Evolutionary conservation across 2,113 vertebrate species (phyloP), one percentile per base, ranked within the genome.

Genomic region (Addax nasomaculatus): DNA sequence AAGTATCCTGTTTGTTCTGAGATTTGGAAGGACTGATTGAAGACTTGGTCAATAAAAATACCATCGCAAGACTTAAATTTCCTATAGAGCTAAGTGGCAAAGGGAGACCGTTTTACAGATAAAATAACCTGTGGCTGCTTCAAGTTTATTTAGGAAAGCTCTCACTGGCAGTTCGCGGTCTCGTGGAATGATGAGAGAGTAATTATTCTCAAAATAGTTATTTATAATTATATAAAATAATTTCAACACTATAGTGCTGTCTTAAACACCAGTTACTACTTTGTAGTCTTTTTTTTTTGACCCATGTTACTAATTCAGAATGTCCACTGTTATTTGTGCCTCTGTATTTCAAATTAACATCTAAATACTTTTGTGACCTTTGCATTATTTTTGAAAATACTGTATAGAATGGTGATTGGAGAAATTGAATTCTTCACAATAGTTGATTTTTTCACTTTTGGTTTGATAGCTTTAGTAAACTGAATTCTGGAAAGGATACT

Each of bases 81-180:
- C 15, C 11, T 76, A 0, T 12, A 21, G 21, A 25, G 6, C 36
- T 14, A 1, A n/a, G 85, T 55, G 13, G n/a, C 27, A 30, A 16
- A n/a, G 64, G 36, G 19, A 17, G 3, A 11, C 51, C 0, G 1
- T n/a, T 43, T 16, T 23, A 5, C 29, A 39, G 53, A 16, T 43
- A 7, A 64, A 30, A 23, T n/a, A 14, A 55, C 19, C n/a, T 43
- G 30, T 12, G 58, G 49, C 30, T 33, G 21, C 64, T 51, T 39
- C n/a, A 36, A 3, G 19, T 84, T 93, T 85, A 3, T 76, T 62
- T 64, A 13, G 33, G 53, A 17, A 23, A 30, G 13, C 51, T 83
- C 43, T 94, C 45, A 19, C 39, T 14, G 7, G 64, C 29, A 27
- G 36, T 55, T 53, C 36, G 51, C 36, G 51, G 13, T 10, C 15